Evolutionary conservation across 2,888 invertebrate species (phyloP).

Genomic region (Heterodera filipjevi): DNA sequence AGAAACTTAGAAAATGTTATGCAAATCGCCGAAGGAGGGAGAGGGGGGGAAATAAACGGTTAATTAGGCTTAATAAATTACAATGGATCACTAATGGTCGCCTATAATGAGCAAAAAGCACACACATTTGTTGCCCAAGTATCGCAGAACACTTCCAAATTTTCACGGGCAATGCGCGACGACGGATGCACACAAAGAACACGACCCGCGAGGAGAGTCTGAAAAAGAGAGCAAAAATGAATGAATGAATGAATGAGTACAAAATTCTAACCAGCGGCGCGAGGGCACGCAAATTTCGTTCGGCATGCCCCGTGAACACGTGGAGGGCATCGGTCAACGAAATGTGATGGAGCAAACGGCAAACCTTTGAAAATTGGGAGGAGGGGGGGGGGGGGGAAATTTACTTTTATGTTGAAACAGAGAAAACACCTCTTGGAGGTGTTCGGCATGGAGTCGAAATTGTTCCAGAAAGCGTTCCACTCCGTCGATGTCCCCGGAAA

Average conservation of each 20-base stretch:
- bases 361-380: slow-evolving; percentile 74
- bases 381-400: too few relatives aligned
- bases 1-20: too few relatives aligned
- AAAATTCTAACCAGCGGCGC: slow-evolving; percentile 77
- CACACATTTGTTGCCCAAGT: slow-evolving; percentile 71
- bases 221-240: slow-evolving; percentile 31
- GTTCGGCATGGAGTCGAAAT: slow-evolving; percentile 96
- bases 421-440: slow-evolving; percentile 79
- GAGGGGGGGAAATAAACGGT: too few relatives aligned
- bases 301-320: slow-evolving; percentile 92
- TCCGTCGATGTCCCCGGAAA: slow-evolving; percentile 82
- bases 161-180: slow-evolving; percentile 93
- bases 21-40: too few relatives aligned
- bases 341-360: slow-evolving; percentile 92
- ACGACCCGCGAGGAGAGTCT: slow-evolving; percentile 86
- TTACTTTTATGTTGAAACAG: neutral
- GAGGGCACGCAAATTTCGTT: slow-evolving; percentile 89
- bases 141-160: slow-evolving; percentile 76
- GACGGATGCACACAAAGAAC: slow-evolving; percentile 87
- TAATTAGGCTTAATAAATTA: too few relatives aligned
- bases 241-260: neutral
- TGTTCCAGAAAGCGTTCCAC: slow-evolving; percentile 90
- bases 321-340: slow-evolving; percentile 90
- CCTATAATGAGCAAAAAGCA: neutral
- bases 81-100: too few relatives aligned